phyloP scores from a whole-genome alignment of 1,140 invertebrate species.

The Mercenaria mercenaria region DNA sequence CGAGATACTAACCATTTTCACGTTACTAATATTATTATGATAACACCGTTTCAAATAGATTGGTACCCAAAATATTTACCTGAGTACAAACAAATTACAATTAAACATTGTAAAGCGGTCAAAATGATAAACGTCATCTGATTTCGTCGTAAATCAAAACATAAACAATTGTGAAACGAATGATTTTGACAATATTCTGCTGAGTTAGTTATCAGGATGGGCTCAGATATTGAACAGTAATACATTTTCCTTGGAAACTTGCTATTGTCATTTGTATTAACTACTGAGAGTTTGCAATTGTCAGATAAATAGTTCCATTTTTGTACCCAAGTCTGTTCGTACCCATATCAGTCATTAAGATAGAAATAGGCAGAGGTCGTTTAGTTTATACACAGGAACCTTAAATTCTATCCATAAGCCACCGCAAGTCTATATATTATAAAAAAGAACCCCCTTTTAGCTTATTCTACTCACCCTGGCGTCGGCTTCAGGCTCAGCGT shows the following conservation, averaged over 20 bases:
- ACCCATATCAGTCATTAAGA: too few relatives aligned
- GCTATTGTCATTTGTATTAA: not conserved
- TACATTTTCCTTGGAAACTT: not conserved
- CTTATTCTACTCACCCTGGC: too few relatives aligned
- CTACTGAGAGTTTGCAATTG: not conserved
- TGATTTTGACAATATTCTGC: too few relatives aligned
- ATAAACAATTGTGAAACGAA: too few relatives aligned
- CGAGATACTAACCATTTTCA: too few relatives aligned
- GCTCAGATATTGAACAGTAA: not conserved
- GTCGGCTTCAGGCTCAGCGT: too few relatives aligned
- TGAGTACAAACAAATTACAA: not conserved
- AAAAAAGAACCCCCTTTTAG: too few relatives aligned
- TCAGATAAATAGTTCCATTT: not conserved
- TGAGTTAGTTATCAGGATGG: not conserved
- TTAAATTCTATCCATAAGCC: too few relatives aligned
- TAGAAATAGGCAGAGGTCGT: too few relatives aligned
- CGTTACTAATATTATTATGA: constrained; percentile 5
- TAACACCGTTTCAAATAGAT: not conserved
- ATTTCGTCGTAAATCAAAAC: constrained; percentile 27
- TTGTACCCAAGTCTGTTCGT: not conserved
- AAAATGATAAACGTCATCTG: not conserved
- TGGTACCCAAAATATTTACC: not conserved
- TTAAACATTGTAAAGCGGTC: not conserved
- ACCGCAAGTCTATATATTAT: too few relatives aligned
- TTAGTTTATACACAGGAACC: too few relatives aligned